These are phyloP conservation scores for Antheraea assamensis DNA, from an alignment of 2,888 invertebrate genomes.

Conservation along the genomic window DNA sequence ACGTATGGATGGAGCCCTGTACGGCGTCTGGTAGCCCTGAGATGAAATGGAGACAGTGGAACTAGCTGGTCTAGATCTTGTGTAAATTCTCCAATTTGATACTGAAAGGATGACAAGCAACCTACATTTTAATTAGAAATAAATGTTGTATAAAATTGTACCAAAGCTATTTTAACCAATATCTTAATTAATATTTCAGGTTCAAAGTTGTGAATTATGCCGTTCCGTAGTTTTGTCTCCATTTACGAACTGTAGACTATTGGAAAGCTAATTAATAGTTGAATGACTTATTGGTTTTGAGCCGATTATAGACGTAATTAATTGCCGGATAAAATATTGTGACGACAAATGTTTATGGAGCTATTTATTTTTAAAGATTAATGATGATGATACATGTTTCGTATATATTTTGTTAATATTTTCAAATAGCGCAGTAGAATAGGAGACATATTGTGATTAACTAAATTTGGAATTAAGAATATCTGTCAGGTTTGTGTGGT, in stretches of 20 bases:
- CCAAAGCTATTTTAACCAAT: neutral
- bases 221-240: neutral
- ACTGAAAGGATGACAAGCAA: too few relatives aligned
- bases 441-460: too few relatives aligned
- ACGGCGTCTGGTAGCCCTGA: too few relatives aligned
- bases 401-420: neutral
- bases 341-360: neutral
- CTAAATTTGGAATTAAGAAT: too few relatives aligned
- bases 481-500: too few relatives aligned
- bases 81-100: too few relatives aligned
- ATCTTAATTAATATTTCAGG: conserved; percentile 6
- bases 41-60: too few relatives aligned
- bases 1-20: too few relatives aligned
- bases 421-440: neutral
- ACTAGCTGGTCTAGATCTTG: too few relatives aligned
- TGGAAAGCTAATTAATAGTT: conserved; percentile 21
- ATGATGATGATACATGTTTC: neutral
- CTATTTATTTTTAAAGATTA: neutral
- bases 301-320: conserved; percentile 21
- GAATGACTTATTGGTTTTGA: conserved; percentile 22
- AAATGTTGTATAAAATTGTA: neutral
- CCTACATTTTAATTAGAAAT: neutral
- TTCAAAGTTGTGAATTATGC: neutral
- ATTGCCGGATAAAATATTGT: conserved; percentile 17
- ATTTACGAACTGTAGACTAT: neutral